Conservation (phyloP, 2,888 invertebrate species). For the Acrobasis repandana region DNA sequence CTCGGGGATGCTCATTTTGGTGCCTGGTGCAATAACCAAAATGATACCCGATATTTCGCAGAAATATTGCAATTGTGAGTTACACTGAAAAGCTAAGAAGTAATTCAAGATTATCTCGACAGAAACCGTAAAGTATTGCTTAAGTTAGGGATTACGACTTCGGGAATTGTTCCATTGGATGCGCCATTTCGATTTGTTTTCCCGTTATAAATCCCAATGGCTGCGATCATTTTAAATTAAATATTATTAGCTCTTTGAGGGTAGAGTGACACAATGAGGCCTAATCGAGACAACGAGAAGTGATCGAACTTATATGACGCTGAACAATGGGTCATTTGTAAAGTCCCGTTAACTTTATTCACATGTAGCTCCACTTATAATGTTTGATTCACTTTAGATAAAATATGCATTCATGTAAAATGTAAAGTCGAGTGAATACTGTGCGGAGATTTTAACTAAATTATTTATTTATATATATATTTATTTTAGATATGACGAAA, state of each 20-base stretch:
- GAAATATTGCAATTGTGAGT: conserved; percentile 6
- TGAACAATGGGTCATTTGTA: conserved; percentile 42
- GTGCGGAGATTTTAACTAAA: no score
- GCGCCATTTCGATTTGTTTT: conserved; percentile 8
- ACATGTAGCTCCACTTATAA: conserved; percentile 13
- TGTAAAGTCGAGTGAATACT: no score
- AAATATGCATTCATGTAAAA: background rate
- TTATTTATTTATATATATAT: no score
- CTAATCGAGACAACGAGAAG: conserved; percentile 29
- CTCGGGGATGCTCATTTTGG: conserved; percentile 41
- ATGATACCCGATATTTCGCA: conserved; percentile 28
- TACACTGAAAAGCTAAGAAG: conserved; percentile 2
- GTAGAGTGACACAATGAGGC: conserved; percentile 5
- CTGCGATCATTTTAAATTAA: conserved; percentile 7
- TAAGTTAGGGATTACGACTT: conserved; percentile 36
- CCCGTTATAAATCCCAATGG: conserved; percentile 12
- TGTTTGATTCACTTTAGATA: background rate
- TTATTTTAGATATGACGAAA: no score
- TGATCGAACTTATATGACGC: conserved; percentile 32
- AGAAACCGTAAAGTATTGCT: conserved; percentile 33
- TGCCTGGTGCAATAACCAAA: conserved; percentile 24
- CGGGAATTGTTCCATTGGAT: conserved; percentile 25
- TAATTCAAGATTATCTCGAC: conserved; percentile 25
- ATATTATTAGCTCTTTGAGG: conserved; percentile 24
- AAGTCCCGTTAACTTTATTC: conserved; percentile 31